Percentiles rank a stretch among this genome's conserved stretches.
phyloP scores from a whole-genome alignment of 2,888 invertebrate species.

The Campoplex capitator region DNA sequence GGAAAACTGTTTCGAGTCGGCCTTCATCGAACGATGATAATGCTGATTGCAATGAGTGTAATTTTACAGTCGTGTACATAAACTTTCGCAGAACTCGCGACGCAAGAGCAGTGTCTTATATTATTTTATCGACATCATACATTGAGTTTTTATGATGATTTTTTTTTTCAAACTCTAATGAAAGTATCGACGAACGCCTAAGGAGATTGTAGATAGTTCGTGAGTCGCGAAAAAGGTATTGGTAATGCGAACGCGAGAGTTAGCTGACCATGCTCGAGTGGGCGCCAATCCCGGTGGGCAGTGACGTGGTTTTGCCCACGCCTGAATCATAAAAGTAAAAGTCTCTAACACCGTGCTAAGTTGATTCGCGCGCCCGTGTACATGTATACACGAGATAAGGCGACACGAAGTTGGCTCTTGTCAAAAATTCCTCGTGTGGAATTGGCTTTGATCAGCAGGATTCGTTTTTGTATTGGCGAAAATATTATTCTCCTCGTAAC shows the following conservation, averaged over 20 bases:
- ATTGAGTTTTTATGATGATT: slow-evolving; percentile 1
- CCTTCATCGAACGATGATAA: not conserved
- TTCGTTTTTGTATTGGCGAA: not conserved
- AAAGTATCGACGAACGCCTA: slow-evolving; percentile 64
- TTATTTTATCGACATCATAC: not conserved
- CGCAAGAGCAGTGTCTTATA: not conserved
- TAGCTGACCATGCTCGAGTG: slow-evolving; percentile 74
- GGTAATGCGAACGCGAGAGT: slow-evolving; percentile 58
- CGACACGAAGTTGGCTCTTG: slow-evolving; percentile 20
- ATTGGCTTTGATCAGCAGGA: slow-evolving; percentile 30
- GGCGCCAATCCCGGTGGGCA: slow-evolving; percentile 75
- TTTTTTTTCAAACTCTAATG: slow-evolving; percentile 50
- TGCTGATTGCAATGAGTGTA: not conserved
- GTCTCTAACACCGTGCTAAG: slow-evolving; percentile 67
- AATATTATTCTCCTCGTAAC: slow-evolving; percentile 14
- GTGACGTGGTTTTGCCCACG: slow-evolving; percentile 77
- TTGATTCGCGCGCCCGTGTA: slow-evolving; percentile 64
- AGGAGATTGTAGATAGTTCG: slow-evolving; percentile 57
- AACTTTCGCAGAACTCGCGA: not conserved
- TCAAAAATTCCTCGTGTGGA: slow-evolving; percentile 38
- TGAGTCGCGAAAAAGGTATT: slow-evolving; percentile 62
- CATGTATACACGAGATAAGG: slow-evolving; percentile 52
- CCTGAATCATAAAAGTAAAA: slow-evolving; percentile 80
- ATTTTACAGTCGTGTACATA: not conserved
- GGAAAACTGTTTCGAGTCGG: not conserved